Percentiles rank a stretch among this genome's conserved stretches.
Conservation (phyloP, 2,888 invertebrate species). For the Nemotelus pantherinus region DNA sequence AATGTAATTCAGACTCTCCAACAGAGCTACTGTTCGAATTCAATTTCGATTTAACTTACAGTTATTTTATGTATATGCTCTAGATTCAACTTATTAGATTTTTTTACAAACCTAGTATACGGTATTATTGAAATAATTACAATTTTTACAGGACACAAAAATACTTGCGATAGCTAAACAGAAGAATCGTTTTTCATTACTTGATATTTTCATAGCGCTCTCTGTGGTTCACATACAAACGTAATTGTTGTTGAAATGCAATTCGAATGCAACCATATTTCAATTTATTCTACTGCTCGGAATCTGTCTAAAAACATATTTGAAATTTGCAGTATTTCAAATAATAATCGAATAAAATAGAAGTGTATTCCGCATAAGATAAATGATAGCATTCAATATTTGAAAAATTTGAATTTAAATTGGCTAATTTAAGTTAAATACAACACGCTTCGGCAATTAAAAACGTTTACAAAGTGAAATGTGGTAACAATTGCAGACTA, state of each 20-base stretch:
- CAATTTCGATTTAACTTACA: not conserved
- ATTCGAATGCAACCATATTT: not conserved
- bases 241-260: no score
- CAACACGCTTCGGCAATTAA: no score
- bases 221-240: no score
- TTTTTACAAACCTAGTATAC: slow-evolving; percentile 13
- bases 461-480: no score
- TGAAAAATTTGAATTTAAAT: no score
- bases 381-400: no score
- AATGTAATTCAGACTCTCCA: slow-evolving; percentile 65
- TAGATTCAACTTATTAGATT: slow-evolving; percentile 17
- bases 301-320: not conserved
- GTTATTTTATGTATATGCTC: slow-evolving; percentile 16
- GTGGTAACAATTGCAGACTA: no score
- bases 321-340: slow-evolving; percentile 16
- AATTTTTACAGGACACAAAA: slow-evolving; percentile 31
- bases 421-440: no score
- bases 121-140: slow-evolving; percentile 34
- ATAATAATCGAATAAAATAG: slow-evolving; percentile 35
- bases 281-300: not conserved
- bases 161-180: slow-evolving; percentile 36
- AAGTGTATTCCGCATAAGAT: not conserved
- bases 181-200: not conserved
- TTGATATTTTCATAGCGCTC: no score
- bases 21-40: slow-evolving; percentile 49